Conservation (phyloP, 2,797 vertebrate species). For the Knipowitschia caucasica region DNA sequence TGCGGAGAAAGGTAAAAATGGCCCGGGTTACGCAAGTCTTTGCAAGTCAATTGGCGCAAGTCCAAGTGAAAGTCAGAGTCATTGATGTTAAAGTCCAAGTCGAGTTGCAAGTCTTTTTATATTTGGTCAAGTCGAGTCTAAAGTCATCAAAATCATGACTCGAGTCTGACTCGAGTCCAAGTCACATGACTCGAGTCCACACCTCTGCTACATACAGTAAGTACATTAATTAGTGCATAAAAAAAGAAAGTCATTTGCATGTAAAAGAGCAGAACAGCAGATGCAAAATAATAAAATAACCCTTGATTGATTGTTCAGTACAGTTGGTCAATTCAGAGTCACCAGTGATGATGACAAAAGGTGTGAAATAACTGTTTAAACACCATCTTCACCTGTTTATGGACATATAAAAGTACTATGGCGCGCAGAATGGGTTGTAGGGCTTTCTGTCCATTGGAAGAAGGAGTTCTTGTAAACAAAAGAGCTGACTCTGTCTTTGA, state of each 20-base stretch:
- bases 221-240: slow-evolving; percentile 34
- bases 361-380: slow-evolving; percentile 41
- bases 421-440: slow-evolving; percentile 30
- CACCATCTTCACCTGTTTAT: slow-evolving; percentile 40
- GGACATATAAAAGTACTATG: slow-evolving; percentile 25
- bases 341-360: slow-evolving; percentile 44
- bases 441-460: slow-evolving; percentile 23
- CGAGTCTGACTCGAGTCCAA: too few relatives aligned
- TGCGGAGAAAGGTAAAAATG: too few relatives aligned
- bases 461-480: slow-evolving; percentile 32
- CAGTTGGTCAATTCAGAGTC: slow-evolving; percentile 36
- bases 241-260: slow-evolving; percentile 34
- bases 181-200: too few relatives aligned
- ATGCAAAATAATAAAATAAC: slow-evolving; percentile 14
- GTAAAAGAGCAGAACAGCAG: slow-evolving; percentile 35
- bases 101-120: too few relatives aligned
- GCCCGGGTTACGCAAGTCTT: too few relatives aligned
- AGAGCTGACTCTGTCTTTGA: slow-evolving; percentile 33
- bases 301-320: slow-evolving; percentile 35
- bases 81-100: too few relatives aligned
- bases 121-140: too few relatives aligned
- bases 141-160: too few relatives aligned
- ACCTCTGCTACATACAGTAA: too few relatives aligned
- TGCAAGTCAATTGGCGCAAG: too few relatives aligned
- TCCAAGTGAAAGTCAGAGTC: too few relatives aligned